Conservation (phyloP, 2,113 vertebrate species). For the Ginglymostoma cirratum region DNA sequence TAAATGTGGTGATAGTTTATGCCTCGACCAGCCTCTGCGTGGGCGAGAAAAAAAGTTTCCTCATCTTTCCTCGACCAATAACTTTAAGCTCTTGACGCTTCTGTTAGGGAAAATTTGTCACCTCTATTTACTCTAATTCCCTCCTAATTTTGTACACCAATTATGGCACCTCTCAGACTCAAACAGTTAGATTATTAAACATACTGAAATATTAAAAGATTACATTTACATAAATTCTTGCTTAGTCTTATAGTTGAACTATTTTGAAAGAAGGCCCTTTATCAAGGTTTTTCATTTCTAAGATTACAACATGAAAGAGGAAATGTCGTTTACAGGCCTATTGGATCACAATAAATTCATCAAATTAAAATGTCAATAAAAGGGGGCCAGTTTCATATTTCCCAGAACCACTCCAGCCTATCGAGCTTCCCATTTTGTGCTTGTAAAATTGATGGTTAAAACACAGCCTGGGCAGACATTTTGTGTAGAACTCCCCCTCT, state of each 20-base stretch:
- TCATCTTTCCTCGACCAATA: background rate
- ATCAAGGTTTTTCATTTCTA: background rate
- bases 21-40: background rate
- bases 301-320: background rate
- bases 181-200: background rate
- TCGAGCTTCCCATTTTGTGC: background rate
- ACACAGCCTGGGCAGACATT: slow-evolving; percentile 33
- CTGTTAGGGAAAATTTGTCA: background rate
- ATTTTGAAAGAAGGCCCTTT: background rate
- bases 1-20: background rate
- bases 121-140: too few species aligned
- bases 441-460: slow-evolving; percentile 13
- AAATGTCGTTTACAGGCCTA: background rate
- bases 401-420: background rate
- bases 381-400: background rate
- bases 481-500: background rate
- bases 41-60: background rate
- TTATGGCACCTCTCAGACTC: background rate
- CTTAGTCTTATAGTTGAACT: background rate
- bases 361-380: background rate
- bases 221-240: background rate
- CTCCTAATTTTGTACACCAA: background rate
- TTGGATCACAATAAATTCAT: background rate
- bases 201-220: background rate
- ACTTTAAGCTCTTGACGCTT: background rate